These are phyloP conservation scores for Congeria kusceri DNA, from an alignment of 2,888 invertebrate genomes.

Conservation along the genomic window DNA sequence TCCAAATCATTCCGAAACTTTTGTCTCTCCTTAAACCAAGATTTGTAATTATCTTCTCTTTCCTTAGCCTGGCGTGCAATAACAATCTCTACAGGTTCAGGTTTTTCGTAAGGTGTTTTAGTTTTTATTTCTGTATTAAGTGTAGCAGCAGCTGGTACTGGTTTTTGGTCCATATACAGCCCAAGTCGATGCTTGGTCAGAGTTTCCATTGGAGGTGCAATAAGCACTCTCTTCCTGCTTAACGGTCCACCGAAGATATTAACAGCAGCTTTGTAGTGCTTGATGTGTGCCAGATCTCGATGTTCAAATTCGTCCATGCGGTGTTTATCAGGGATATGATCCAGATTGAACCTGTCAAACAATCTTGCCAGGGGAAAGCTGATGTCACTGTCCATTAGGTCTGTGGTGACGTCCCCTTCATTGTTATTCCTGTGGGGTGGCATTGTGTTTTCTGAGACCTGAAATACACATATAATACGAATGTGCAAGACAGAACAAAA, in stretches of 20 bases:
- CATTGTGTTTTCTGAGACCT: conserved; percentile 47
- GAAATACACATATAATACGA: conserved; percentile 1
- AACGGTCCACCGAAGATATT: conserved; percentile 82
- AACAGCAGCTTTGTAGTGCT: conserved; percentile 82
- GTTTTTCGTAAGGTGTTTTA: conserved; percentile 59
- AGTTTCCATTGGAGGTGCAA: conserved; percentile 82
- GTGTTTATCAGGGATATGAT: conserved; percentile 80
- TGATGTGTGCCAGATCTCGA: conserved; percentile 78
- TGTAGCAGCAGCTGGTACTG: conserved; percentile 61
- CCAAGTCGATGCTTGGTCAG: conserved; percentile 77
- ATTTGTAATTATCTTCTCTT: conserved; percentile 72
- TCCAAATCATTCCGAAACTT: conserved; percentile 79
- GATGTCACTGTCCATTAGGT: conserved; percentile 72
- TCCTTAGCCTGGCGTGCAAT: conserved; percentile 64
- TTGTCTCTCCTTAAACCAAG: conserved; percentile 80
- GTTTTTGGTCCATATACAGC: conserved; percentile 62
- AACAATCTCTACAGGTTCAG: conserved; percentile 62
- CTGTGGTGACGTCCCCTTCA: conserved; percentile 43
- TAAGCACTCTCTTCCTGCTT: conserved; percentile 78
- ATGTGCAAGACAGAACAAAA: not conserved
- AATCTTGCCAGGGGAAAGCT: conserved; percentile 80
- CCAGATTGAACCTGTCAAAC: conserved; percentile 82
- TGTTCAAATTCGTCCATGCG: conserved; percentile 79
- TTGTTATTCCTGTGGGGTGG: conserved; percentile 54
- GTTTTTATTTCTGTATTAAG: conserved; percentile 70